Percentiles rank a stretch among this genome's conserved stretches.
Conservation (phyloP, 2,888 invertebrate genomes). For the Chironomus tentans region DNA sequence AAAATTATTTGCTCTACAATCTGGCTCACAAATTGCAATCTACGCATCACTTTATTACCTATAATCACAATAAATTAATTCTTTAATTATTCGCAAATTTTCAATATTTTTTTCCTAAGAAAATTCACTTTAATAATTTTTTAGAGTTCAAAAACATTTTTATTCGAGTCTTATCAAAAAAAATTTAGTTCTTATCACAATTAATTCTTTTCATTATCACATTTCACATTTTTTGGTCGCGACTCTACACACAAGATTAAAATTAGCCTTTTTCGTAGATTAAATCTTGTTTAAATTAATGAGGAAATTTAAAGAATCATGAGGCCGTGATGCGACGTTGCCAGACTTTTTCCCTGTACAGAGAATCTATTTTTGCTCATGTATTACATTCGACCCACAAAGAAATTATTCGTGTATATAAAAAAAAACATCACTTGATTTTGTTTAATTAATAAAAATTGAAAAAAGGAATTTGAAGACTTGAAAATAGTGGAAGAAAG, state of each 20-base stretch:
- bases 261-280: not conserved
- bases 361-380: not conserved
- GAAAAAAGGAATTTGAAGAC: not conserved
- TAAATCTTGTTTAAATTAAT: not conserved
- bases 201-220: not conserved
- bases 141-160: not conserved
- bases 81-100: no score
- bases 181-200: not conserved
- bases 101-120: no score
- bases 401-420: not conserved
- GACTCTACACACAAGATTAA: not conserved
- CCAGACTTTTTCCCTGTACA: not conserved
- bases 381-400: conserved; percentile 16
- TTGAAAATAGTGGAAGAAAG: not conserved
- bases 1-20: no score
- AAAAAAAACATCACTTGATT: not conserved
- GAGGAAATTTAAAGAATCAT: no score
- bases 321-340: not conserved
- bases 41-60: no score
- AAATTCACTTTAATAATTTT: not conserved
- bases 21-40: no score
- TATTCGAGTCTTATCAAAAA: not conserved
- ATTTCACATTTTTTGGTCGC: not conserved
- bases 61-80: no score
- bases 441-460: not conserved